Evolutionary conservation across 2,113 vertebrate species (phyloP).

Genomic region (Gymnobelideus leadbeateri): DNA sequence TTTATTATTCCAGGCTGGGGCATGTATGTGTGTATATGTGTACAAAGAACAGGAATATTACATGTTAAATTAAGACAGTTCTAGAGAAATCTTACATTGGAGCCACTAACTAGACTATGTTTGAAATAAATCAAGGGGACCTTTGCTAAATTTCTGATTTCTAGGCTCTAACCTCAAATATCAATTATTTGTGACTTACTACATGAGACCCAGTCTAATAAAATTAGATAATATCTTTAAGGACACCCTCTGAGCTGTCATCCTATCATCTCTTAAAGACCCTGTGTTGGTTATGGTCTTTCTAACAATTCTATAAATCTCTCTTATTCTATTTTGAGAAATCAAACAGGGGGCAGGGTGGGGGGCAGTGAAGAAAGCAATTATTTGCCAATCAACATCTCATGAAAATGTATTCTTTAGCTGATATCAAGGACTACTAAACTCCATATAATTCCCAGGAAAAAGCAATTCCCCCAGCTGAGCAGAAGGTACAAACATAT

Average conservation of each 20-base stretch:
- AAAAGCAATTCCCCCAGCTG: background rate
- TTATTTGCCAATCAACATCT: background rate
- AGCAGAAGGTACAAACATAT: background rate
- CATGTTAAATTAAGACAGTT: accelerated
- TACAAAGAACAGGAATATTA: background rate
- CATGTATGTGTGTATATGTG: accelerated
- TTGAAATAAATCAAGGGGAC: background rate
- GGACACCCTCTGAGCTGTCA: background rate
- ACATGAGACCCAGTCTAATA: background rate
- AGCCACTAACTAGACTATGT: background rate
- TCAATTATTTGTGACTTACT: background rate
- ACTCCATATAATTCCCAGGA: background rate
- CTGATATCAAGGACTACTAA: background rate
- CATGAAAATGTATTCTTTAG: background rate
- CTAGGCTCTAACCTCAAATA: background rate
- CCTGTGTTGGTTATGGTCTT: background rate
- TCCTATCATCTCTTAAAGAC: background rate
- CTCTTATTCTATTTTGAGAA: background rate
- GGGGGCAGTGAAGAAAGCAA: background rate
- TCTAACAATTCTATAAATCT: background rate
- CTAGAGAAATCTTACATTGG: background rate
- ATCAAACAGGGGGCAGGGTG: background rate
- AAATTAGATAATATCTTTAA: background rate
- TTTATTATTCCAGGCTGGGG: background rate
- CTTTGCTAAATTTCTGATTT: background rate